These are phyloP conservation scores for Meganola albula DNA, from an alignment of 2,888 invertebrate genomes.

Conservation along the genomic window DNA sequence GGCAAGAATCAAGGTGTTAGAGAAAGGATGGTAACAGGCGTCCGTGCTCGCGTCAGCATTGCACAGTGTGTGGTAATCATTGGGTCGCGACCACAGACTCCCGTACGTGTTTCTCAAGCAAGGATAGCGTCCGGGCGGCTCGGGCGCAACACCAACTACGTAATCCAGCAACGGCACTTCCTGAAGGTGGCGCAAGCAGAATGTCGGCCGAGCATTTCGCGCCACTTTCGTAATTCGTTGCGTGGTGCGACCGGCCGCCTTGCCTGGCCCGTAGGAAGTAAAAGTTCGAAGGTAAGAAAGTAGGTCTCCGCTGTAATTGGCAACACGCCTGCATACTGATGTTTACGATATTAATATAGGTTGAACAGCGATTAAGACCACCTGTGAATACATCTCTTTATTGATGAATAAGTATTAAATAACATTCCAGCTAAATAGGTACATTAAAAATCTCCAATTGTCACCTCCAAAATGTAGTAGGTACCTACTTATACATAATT, in stretches of 20 bases:
- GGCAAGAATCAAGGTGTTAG: constrained; percentile 12
- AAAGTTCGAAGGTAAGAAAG: constrained; percentile 79
- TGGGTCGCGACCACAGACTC: constrained; percentile 41
- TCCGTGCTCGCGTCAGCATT: constrained; percentile 23
- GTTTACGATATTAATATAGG: constrained; percentile 58
- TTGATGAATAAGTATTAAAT: no score
- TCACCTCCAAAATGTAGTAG: no score
- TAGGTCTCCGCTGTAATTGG: constrained; percentile 76
- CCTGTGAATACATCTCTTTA: constrained; percentile 40
- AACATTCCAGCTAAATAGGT: no score
- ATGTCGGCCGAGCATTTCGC: constrained; percentile 77
- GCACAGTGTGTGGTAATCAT: constrained; percentile 36
- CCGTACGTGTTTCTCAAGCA: constrained; percentile 45
- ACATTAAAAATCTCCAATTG: no score
- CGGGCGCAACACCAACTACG: constrained; percentile 49
- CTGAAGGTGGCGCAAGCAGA: constrained; percentile 75
- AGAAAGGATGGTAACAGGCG: constrained; percentile 32
- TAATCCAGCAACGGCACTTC: constrained; percentile 74
- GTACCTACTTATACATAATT: no score
- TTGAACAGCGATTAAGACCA: constrained; percentile 39
- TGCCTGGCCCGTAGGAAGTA: constrained; percentile 76
- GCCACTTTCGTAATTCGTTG: constrained; percentile 77
- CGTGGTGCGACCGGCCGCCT: constrained; percentile 72
- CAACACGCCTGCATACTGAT: constrained; percentile 74
- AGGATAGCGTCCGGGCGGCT: constrained; percentile 46